These are phyloP conservation scores for Leguminivora glycinivorella DNA, from an alignment of 1,140 invertebrate genomes.

Conservation along the genomic window DNA sequence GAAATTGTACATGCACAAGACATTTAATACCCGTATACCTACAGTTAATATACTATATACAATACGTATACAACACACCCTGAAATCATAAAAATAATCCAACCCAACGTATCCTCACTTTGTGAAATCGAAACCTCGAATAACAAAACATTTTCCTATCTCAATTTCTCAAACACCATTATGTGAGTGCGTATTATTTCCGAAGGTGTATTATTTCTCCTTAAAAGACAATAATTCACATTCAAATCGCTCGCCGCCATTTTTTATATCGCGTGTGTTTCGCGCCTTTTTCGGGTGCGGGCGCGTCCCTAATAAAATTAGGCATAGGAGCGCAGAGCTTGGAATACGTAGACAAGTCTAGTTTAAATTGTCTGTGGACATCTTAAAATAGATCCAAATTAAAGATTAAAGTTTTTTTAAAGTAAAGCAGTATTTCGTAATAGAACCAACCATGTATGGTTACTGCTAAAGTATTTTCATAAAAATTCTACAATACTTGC, in stretches of 20 bases:
- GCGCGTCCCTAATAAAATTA: conserved; percentile 78
- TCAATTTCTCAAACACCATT: conserved; percentile 49
- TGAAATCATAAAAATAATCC: conserved; percentile 9
- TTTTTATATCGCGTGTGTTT: conserved; percentile 79
- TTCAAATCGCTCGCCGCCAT: conserved; percentile 76
- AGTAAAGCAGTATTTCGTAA: too few species aligned
- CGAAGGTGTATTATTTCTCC: conserved; percentile 67
- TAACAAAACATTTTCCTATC: conserved; percentile 38
- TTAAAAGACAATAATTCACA: conserved; percentile 77
- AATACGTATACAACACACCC: not conserved
- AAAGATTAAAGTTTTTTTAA: too few species aligned
- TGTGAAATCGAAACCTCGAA: conserved; percentile 25
- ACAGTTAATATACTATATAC: too few species aligned
- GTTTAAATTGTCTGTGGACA: not conserved
- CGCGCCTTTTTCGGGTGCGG: conserved; percentile 75
- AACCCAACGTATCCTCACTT: conserved; percentile 9
- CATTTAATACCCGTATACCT: too few species aligned
- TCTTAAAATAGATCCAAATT: not conserved
- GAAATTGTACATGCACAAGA: too few species aligned
- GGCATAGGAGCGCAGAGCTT: conserved; percentile 55
- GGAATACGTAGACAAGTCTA: conserved; percentile 45
- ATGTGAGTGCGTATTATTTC: conserved; percentile 51
- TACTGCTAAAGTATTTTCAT: too few species aligned
- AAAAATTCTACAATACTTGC: too few species aligned
- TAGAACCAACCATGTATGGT: too few species aligned